Percentiles rank a stretch among this genome's conserved stretches.
These are phyloP conservation scores for Peromyscus nudipes DNA, from an alignment of 2,797 vertebrate species.

Conservation along the genomic window DNA sequence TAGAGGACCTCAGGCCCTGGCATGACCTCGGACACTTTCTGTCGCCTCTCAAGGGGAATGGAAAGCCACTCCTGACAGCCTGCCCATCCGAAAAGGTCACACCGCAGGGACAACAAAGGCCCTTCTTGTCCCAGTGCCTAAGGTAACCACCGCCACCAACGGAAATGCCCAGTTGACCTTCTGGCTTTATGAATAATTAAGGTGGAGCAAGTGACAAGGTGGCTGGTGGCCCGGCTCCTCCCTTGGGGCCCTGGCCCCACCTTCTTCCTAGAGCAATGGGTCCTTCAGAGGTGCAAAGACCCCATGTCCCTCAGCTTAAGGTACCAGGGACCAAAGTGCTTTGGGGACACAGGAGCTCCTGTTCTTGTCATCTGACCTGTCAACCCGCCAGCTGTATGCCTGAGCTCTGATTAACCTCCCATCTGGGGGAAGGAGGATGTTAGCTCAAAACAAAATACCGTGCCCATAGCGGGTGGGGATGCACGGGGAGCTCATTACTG, in stretches of 20 bases:
- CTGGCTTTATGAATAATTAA: constrained; percentile 72
- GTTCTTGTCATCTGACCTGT: neutral
- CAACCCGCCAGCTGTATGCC: neutral
- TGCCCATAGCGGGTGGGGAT: neutral
- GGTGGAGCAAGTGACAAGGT: neutral
- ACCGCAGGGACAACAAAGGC: constrained; percentile 59
- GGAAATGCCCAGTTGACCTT: constrained; percentile 69
- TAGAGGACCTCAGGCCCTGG: neutral
- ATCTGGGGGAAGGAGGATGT: constrained; percentile 33
- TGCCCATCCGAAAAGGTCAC: constrained; percentile 59
- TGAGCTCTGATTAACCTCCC: constrained; percentile 14
- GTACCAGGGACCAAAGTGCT: neutral
- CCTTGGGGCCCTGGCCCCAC: neutral
- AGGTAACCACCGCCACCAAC: constrained; percentile 8
- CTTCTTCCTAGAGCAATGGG: neutral
- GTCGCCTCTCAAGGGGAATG: neutral
- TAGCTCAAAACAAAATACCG: neutral
- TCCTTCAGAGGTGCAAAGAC: neutral
- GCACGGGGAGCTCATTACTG: neutral
- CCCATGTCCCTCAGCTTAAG: neutral
- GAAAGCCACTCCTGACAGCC: constrained; percentile 36
- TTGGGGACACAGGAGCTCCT: neutral
- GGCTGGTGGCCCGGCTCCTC: neutral
- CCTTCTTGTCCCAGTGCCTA: neutral
- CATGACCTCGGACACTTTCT: neutral